Percentiles rank a stretch among this genome's conserved stretches.
phyloP scores from a whole-genome alignment of 1,140 invertebrate species.

The Drosophila oshimai region DNA sequence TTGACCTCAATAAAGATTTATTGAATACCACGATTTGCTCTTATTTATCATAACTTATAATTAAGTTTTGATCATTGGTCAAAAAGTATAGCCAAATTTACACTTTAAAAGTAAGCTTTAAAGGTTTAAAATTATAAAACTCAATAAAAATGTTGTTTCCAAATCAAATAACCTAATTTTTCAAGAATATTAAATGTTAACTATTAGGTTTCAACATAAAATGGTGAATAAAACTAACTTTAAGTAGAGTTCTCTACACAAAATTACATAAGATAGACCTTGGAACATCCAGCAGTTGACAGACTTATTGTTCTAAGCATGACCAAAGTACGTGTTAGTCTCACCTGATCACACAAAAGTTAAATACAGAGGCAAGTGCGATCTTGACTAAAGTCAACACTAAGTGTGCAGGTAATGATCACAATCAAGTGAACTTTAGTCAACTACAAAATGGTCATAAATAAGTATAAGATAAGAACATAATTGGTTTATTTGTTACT shows the following conservation, averaged over 20 bases:
- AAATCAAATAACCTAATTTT: no score
- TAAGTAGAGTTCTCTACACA: background rate
- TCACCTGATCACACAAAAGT: constrained; percentile 21
- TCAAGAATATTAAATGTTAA: no score
- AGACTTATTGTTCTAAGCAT: background rate
- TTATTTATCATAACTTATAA: no score
- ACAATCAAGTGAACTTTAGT: background rate
- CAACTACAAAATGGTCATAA: background rate
- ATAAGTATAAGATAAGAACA: constrained; percentile 6
- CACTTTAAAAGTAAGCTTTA: no score
- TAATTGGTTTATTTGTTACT: background rate
- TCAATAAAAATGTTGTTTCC: no score
- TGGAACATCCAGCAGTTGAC: background rate
- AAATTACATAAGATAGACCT: background rate
- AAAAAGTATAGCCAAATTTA: no score
- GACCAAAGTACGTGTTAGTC: constrained; percentile 15
- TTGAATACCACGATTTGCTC: no score
- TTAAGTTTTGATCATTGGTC: no score
- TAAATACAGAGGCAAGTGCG: background rate
- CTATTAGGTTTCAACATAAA: no score
- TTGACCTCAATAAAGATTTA: no score
- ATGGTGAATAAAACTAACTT: no score
- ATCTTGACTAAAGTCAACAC: background rate
- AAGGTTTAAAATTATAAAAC: background rate
- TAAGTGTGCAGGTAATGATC: background rate